These are phyloP conservation scores for Drosophila borborema DNA, from an alignment of 2,888 invertebrate species.

Conservation along the genomic window DNA sequence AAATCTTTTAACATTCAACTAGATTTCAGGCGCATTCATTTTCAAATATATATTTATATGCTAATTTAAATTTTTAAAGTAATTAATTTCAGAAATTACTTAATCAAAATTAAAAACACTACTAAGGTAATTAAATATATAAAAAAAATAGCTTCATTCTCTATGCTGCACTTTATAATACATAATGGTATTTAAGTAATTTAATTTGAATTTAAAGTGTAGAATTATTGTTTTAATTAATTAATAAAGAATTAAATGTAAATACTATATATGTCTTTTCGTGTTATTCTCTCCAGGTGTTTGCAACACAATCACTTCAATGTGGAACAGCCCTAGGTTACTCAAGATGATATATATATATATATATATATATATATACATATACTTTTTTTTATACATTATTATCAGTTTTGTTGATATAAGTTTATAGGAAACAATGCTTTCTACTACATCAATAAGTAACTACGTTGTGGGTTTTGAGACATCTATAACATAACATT, in stretches of 20 bases:
- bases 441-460: slow-evolving; percentile 14
- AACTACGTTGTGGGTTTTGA: slow-evolving; percentile 24
- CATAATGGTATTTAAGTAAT: slow-evolving; percentile 68
- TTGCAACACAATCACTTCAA: slow-evolving; percentile 78
- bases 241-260: slow-evolving; percentile 60
- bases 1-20: slow-evolving; percentile 66
- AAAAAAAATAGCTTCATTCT: slow-evolving; percentile 48
- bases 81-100: slow-evolving; percentile 40
- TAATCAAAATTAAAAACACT: slow-evolving; percentile 43
- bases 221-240: slow-evolving; percentile 46
- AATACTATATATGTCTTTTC: slow-evolving; percentile 74
- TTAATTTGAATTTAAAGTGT: slow-evolving; percentile 37
- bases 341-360: slow-evolving; percentile 40
- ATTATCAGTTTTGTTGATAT: slow-evolving; percentile 31
- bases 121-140: slow-evolving; percentile 40
- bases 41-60: slow-evolving; percentile 39
- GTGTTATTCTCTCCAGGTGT: slow-evolving; percentile 75
- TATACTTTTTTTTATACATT: slow-evolving; percentile 16
- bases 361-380: slow-evolving; percentile 33
- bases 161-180: slow-evolving; percentile 56
- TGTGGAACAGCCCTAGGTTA: slow-evolving; percentile 65
- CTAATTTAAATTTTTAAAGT: slow-evolving; percentile 8
- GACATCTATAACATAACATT: slow-evolving; percentile 25
- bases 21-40: slow-evolving; percentile 49
- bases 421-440: slow-evolving; percentile 35